phyloP scores from a whole-genome alignment of 64 coral and sea anemone species.

The Astreopora myriophthalma region DNA sequence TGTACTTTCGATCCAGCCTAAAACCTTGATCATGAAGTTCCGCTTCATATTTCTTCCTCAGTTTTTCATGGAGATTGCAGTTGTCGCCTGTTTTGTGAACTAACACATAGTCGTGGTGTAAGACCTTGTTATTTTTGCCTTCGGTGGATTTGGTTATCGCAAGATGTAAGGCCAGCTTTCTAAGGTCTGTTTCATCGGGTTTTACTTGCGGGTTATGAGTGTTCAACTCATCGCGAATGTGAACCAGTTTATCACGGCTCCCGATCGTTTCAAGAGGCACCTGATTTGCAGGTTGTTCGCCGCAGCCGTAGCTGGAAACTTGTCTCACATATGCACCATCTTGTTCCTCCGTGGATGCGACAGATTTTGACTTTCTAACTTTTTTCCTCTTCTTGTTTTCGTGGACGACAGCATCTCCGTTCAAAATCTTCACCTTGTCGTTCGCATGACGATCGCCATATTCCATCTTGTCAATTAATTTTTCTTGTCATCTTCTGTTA shows the following conservation, averaged over 20 bases:
- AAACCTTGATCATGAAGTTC: constrained; percentile 75
- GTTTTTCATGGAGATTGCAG: constrained; percentile 53
- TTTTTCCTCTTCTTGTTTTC: constrained; percentile 69
- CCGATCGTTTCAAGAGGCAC: constrained; percentile 9
- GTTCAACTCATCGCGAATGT: constrained; percentile 49
- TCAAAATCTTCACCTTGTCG: constrained; percentile 42
- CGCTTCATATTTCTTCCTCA: constrained; percentile 78
- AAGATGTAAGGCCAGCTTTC: constrained; percentile 82
- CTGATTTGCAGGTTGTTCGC: background rate
- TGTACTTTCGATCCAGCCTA: constrained; percentile 81
- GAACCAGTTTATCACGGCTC: constrained; percentile 9
- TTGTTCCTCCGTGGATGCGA: background rate
- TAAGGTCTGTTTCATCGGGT: constrained; percentile 53
- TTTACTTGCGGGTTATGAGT: background rate
- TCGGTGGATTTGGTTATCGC: constrained; percentile 63
- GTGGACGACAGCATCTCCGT: background rate
- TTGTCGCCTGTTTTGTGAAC: constrained; percentile 81
- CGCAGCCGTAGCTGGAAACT: constrained; percentile 41
- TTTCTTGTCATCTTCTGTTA: background rate
- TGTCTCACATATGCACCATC: background rate
- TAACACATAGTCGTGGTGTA: constrained; percentile 90
- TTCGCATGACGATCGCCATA: background rate
- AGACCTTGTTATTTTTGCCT: constrained; percentile 16
- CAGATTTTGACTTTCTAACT: constrained; percentile 23
- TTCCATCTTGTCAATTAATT: background rate